Percentiles rank a stretch among this genome's conserved stretches.
Conservation (phyloP, 2,797 vertebrate genomes). For the Rhinoraja longicauda region DNA sequence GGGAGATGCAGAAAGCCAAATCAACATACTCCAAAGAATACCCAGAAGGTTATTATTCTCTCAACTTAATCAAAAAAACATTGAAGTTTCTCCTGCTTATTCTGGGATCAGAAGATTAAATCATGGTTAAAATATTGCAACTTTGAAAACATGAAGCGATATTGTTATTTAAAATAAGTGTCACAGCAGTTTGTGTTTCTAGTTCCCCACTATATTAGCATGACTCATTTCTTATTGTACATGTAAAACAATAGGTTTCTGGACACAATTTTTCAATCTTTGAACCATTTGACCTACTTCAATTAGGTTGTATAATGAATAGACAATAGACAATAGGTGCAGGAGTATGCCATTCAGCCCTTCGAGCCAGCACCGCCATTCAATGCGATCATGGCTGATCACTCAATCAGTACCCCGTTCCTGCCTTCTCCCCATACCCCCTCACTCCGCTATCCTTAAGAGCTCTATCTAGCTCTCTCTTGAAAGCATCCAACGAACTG, state of each 20-base stretch:
- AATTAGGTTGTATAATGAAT: background rate
- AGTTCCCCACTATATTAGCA: background rate
- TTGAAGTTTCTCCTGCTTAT: background rate
- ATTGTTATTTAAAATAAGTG: background rate
- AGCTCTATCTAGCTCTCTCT: too few relatives aligned
- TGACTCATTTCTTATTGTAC: background rate
- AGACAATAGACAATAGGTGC: too few relatives aligned
- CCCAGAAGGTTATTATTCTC: too few relatives aligned
- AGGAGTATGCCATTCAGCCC: too few relatives aligned
- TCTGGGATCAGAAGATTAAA: slow-evolving; percentile 1
- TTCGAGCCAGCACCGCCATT: too few relatives aligned
- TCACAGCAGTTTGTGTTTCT: background rate
- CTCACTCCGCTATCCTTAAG: too few relatives aligned
- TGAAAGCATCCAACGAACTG: too few relatives aligned
- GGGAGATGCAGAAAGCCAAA: background rate
- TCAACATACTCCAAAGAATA: background rate
- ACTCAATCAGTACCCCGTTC: too few relatives aligned
- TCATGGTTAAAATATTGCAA: background rate
- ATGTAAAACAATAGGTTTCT: background rate
- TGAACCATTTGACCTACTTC: background rate
- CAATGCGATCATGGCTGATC: too few relatives aligned
- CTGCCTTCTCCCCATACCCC: too few relatives aligned
- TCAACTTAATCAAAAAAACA: background rate
- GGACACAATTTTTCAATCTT: background rate
- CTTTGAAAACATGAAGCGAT: background rate